These are phyloP conservation scores for Paralvinella palmiformis DNA, from an alignment of 1,140 invertebrate genomes.

Conservation along the genomic window DNA sequence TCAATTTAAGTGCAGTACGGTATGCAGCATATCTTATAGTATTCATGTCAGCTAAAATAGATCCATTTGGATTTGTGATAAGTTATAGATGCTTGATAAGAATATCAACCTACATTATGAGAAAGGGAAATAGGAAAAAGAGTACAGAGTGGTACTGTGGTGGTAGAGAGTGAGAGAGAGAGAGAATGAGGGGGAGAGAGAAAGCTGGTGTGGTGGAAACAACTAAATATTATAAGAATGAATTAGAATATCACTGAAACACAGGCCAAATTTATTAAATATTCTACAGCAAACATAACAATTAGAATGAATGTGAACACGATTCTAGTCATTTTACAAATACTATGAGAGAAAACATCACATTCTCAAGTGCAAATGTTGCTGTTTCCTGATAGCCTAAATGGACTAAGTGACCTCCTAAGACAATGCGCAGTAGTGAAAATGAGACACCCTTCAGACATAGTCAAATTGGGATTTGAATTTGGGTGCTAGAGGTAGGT, in stretches of 20 bases:
- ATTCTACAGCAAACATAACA: too few relatives aligned
- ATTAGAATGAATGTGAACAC: too few relatives aligned
- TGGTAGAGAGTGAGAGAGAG: neutral
- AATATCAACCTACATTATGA: neutral
- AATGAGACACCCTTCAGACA: too few relatives aligned
- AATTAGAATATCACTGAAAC: too few relatives aligned
- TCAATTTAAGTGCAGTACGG: constrained; percentile 40
- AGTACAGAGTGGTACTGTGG: neutral
- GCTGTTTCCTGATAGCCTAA: neutral
- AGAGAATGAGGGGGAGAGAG: neutral
- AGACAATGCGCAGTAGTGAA: neutral
- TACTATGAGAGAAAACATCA: too few relatives aligned
- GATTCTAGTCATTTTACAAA: too few relatives aligned
- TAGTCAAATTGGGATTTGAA: too few relatives aligned
- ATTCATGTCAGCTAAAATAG: constrained; percentile 28
- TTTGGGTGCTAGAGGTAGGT: neutral
- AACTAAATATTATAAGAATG: neutral
- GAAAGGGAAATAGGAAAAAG: constrained; percentile 13
- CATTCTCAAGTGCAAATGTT: neutral
- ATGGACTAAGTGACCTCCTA: neutral
- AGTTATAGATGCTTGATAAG: neutral
- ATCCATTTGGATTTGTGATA: neutral
- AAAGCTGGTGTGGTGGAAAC: neutral
- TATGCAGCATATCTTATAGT: constrained; percentile 44
- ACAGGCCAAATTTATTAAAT: too few relatives aligned